Evolutionary conservation across 2,888 invertebrate genomes (phyloP), one percentile per base, ranked within the genome.

Genomic region (Matsumyia berberina): DNA sequence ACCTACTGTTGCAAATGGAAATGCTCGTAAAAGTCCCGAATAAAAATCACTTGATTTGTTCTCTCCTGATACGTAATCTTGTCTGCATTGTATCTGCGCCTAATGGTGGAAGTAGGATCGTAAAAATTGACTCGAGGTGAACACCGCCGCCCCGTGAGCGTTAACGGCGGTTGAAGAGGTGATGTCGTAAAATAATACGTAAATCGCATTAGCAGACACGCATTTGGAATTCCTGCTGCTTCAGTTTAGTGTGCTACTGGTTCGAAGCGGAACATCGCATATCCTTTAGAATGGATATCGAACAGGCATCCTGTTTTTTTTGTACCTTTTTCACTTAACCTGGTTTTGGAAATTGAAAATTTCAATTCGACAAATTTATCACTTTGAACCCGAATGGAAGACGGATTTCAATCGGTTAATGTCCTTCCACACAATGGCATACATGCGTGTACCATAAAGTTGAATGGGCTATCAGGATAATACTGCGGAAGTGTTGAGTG

Each of bases 131-230:
- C 62, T 57, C 62, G 62, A 49, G 76, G 73, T 81, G 74, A 24
- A 67, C n/a, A 35, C 35, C 42, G 46, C 33, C 64, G 31, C 24
- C 2, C 11, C 37, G 12, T 9, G 11, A 35, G 37, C 29, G 35
- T 69, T 46, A 69, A 77, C 66, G 66, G 74, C 74, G 19, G 57
- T 62, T 66, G 67, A 73, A 70, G 55, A 72, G 60, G 78, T 74
- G 53, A 42, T 69, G 78, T 74, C 83, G 73, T 83, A 83, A 83
- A 74, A 67, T 62, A 35, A 64, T 78, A 83, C 73, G 64, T 83
- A 83, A 83, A 83, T 78, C 78, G 78, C 83, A 78, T 78, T 83
- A 69, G 62, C 73, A 78, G 62, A 78, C 82, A 78, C 78, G 78
- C 82, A 77, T 77, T 82, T n/a, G 2, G 46, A 77, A 66, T 66